Evolutionary conservation across 2,797 vertebrate species (phyloP), one percentile per base, ranked within the genome.

Genomic region (Neosalanx taihuensis): DNA sequence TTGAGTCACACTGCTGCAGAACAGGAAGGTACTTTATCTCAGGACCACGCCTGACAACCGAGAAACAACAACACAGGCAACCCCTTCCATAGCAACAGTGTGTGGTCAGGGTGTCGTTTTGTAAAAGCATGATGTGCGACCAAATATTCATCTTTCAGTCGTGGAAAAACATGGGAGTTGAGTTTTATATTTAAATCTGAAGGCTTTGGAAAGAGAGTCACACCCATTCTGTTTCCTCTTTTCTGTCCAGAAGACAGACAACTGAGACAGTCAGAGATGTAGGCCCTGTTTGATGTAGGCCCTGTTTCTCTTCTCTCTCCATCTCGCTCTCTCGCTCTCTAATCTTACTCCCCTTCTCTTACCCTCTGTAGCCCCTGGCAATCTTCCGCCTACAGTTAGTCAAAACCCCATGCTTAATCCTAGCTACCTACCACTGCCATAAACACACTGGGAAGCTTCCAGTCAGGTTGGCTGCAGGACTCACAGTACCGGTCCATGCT

Each of bases 381-480:
- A n/a, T 3, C 56, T 58, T 23, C 23, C n/a, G 20, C n/a, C 56
- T 58, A 10, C 23, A n/a, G 6, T 23, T 29, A 29, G 58, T 10
- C 58, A 29, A 26, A 29, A 10, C 23, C 20, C 58, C 10, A 23
- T 72, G 6, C 26, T 69, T 72, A 64, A 72, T 65, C 60, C 56
- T 49, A 57, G 46, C 64, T 41, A 72, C 49, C 60, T 64, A 59
- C 53, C 37, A 60, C 56, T 23, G 61, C 6, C 4, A n/a, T 37
- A 46, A 41, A 64, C 10, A 64, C 20, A 64, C 33, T 9, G 31
- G 62, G 31, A 9, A 17, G 3, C 35, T 10, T 64, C 33, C 29
- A n/a, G 15, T 56, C 15, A 56, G 51, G 18, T n/a, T 5, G 51
- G n/a, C 18, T 41, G 17, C 1, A 41, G 63, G 35, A 41, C 18